Percentiles rank a stretch among this genome's conserved stretches.
Evolutionary conservation across 2,888 invertebrate species (phyloP).

Genomic region (Agrochola lychnidis): DNA sequence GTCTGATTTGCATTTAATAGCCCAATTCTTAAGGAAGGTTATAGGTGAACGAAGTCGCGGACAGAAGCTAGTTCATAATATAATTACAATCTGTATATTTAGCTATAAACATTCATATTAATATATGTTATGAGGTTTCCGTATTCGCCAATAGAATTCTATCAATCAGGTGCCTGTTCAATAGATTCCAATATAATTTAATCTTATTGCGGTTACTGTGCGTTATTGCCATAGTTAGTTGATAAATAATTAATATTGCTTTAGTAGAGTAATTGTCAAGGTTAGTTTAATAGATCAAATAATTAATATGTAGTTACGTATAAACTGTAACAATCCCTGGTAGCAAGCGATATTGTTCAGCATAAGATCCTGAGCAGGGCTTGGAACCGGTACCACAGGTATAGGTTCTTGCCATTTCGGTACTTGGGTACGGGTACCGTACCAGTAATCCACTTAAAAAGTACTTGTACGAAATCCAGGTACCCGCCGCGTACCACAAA

Average conservation of each 20-base stretch:
- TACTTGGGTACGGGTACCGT: too few relatives aligned
- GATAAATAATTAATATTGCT: slow-evolving; percentile 35
- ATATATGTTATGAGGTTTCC: slow-evolving; percentile 27
- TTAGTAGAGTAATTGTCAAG: slow-evolving; percentile 20
- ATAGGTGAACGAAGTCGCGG: too few relatives aligned
- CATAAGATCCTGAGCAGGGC: neutral
- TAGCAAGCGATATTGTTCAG: neutral
- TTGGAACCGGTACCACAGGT: too few relatives aligned
- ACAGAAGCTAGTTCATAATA: neutral
- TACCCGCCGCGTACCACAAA: too few relatives aligned
- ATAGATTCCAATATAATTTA: slow-evolving; percentile 46
- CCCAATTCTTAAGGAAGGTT: too few relatives aligned
- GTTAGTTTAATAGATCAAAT: slow-evolving; percentile 18
- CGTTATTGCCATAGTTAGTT: slow-evolving; percentile 14
- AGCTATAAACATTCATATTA: neutral
- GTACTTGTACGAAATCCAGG: too few relatives aligned
- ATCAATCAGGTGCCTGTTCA: slow-evolving; percentile 35
- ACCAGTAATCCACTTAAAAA: too few relatives aligned
- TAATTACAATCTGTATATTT: slow-evolving; percentile 1
- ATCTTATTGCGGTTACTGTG: slow-evolving; percentile 27
- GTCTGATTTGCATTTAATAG: too few relatives aligned
- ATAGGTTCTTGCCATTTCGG: too few relatives aligned
- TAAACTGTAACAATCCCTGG: neutral
- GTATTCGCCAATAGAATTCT: slow-evolving; percentile 18
- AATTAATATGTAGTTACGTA: neutral